Conservation (phyloP, 1,140 invertebrate species). For the Achatina immaculata region DNA sequence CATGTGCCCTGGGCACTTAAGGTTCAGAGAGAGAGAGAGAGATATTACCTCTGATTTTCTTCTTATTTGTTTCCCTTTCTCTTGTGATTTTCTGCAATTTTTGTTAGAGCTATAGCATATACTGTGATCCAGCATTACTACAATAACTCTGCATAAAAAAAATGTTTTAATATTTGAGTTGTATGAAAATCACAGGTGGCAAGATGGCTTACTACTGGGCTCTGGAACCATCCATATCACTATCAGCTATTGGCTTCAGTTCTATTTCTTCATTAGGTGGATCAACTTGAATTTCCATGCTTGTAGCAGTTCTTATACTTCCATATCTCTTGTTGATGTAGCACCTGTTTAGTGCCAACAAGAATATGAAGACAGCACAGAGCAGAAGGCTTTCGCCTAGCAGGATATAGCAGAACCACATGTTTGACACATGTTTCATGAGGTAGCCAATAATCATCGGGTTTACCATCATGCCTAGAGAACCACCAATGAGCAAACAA, state of each 20-base stretch:
- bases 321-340: constrained; percentile 31
- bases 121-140: background rate
- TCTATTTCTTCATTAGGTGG: constrained; percentile 4
- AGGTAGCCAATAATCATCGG: constrained; percentile 49
- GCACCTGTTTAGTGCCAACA: background rate
- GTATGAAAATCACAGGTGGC: background rate
- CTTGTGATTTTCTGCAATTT: background rate
- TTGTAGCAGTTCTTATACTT: background rate
- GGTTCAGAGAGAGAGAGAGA: no score
- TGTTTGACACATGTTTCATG: constrained; percentile 48
- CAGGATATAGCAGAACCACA: constrained; percentile 55
- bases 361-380: constrained; percentile 42
- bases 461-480: constrained; percentile 44
- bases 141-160: background rate
- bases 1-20: no score
- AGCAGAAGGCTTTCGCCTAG: constrained; percentile 33
- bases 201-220: background rate
- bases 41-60: no score
- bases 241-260: background rate
- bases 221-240: no score
- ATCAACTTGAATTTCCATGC: constrained; percentile 9
- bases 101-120: background rate
- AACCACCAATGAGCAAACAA: constrained; percentile 46
- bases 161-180: background rate
- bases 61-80: no score